Evolutionary conservation across 2,888 invertebrate species (phyloP).

Genomic region (Trachelus troglodyta): DNA sequence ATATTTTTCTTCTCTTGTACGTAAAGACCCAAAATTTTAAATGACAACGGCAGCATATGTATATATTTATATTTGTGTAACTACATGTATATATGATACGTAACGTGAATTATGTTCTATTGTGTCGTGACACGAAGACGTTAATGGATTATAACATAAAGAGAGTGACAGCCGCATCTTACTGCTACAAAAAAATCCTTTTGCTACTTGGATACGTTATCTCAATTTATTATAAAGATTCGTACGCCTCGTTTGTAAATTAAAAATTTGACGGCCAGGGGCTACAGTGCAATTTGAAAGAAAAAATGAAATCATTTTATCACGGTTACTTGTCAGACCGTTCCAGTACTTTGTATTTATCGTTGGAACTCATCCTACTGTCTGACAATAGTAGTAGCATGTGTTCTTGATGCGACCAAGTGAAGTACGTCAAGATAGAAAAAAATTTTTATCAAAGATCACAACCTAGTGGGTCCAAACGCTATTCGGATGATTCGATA

Average conservation of each 20-base stretch:
- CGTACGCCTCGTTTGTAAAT: background rate
- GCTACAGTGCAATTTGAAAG: background rate
- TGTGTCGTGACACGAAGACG: background rate
- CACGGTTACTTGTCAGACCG: background rate
- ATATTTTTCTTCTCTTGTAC: background rate
- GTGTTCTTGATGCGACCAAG: background rate
- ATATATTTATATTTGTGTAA: background rate
- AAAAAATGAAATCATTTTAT: background rate
- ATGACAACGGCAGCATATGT: background rate
- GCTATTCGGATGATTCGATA: background rate
- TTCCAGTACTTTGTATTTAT: background rate
- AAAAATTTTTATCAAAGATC: background rate
- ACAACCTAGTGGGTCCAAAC: background rate
- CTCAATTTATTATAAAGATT: background rate
- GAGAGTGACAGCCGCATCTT: slow-evolving; percentile 10
- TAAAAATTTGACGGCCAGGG: background rate
- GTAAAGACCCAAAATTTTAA: background rate
- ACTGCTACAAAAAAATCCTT: background rate
- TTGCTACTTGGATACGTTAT: background rate
- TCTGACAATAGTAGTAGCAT: background rate
- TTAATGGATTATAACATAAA: slow-evolving; percentile 13
- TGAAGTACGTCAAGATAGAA: background rate
- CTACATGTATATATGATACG: background rate
- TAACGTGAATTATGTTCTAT: background rate
- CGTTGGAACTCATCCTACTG: background rate